These are phyloP conservation scores for Myiozetetes cayanensis DNA, from an alignment of 2,113 vertebrate genomes.

Conservation along the genomic window DNA sequence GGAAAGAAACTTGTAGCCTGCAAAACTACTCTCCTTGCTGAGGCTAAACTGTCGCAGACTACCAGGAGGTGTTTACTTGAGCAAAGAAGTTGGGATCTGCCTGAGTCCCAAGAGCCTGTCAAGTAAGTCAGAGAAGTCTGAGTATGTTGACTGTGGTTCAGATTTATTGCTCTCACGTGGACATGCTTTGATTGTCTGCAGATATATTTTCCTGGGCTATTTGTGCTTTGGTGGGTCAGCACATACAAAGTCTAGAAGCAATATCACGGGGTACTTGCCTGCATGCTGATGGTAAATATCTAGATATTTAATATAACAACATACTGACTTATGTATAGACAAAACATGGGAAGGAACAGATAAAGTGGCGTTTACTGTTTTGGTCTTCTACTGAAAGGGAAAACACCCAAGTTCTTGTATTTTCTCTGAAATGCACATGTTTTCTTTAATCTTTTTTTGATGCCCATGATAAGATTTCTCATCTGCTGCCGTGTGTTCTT, in stretches of 20 bases:
- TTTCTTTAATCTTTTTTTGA: not conserved
- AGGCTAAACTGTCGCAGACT: not conserved
- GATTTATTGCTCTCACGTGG: not conserved
- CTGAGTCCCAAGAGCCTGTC: not conserved
- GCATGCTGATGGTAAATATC: not conserved
- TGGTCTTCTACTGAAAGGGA: not conserved
- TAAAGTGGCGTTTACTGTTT: not conserved
- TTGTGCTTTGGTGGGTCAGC: not conserved
- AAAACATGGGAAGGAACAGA: not conserved
- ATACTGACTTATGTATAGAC: not conserved
- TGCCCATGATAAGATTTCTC: not conserved
- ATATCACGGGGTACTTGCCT: not conserved
- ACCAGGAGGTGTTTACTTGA: not conserved
- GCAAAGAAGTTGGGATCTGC: not conserved
- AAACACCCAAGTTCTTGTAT: not conserved
- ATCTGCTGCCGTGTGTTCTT: not conserved
- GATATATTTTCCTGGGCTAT: not conserved
- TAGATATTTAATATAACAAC: not conserved
- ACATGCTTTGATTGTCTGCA: not conserved
- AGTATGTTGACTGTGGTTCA: not conserved
- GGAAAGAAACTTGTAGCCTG: not conserved
- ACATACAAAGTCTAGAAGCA: not conserved
- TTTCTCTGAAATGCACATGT: fast-evolving
- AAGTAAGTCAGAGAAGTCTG: not conserved
- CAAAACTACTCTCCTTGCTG: not conserved